Evolutionary conservation across 2,797 vertebrate genomes (phyloP).

Genomic region (Rhodeus uyekii): DNA sequence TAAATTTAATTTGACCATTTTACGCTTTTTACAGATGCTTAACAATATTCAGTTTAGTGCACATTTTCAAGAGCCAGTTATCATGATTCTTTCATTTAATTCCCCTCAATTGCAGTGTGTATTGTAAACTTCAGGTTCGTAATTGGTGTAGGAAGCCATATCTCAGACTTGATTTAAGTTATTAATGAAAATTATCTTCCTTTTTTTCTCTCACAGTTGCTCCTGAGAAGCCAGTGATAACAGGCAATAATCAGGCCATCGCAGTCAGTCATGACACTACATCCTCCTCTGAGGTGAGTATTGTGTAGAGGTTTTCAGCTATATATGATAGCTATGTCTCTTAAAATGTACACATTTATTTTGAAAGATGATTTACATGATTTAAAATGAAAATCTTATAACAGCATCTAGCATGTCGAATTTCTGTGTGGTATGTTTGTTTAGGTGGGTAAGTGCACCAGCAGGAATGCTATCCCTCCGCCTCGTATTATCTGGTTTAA

Average conservation of each 20-base stretch:
- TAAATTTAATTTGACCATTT: background rate
- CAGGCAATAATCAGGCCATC: slow-evolving; percentile 66
- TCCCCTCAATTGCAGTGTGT: background rate
- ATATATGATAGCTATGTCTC: background rate
- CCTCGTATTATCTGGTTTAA: slow-evolving; percentile 86
- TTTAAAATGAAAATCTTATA: too few species aligned
- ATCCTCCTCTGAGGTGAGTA: slow-evolving; percentile 61
- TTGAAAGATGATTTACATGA: too few species aligned
- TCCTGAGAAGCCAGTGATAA: slow-evolving; percentile 74
- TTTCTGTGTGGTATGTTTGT: slow-evolving; percentile 10
- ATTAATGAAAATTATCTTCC: background rate
- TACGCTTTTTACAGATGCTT: too few species aligned
- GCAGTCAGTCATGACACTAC: slow-evolving; percentile 45
- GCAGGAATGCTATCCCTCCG: slow-evolving; percentile 79
- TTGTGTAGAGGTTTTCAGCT: background rate
- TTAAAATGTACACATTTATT: background rate
- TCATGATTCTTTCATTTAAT: background rate
- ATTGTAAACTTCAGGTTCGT: too few species aligned
- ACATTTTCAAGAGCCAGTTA: background rate
- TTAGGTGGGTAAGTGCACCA: slow-evolving; percentile 81
- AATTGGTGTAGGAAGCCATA: background rate
- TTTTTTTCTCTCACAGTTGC: slow-evolving; percentile 62
- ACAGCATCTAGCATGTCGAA: background rate
- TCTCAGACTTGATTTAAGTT: background rate
- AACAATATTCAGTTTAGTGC: too few species aligned